These are phyloP conservation scores for Xanthorhoe designata DNA, from an alignment of 2,888 invertebrate genomes.

Conservation along the genomic window DNA sequence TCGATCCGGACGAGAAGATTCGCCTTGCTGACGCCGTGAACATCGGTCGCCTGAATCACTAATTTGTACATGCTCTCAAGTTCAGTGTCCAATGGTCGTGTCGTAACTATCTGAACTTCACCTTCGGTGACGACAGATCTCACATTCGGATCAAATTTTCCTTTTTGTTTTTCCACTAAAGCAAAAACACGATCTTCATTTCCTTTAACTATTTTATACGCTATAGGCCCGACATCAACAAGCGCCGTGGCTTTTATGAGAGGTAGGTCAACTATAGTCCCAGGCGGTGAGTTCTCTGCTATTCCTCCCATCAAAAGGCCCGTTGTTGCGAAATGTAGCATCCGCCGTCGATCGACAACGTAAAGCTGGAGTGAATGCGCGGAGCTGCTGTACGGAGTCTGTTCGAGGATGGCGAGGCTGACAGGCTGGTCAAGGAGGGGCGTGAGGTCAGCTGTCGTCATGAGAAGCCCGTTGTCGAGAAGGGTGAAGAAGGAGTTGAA, in stretches of 20 bases:
- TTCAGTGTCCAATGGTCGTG: constrained; percentile 92
- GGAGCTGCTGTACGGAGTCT: constrained; percentile 91
- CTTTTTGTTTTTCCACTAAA: constrained; percentile 86
- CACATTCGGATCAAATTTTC: constrained; percentile 73
- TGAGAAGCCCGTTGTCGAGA: constrained; percentile 94
- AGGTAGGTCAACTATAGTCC: constrained; percentile 90
- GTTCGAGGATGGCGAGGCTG: constrained; percentile 92
- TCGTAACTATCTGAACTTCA: constrained; percentile 91
- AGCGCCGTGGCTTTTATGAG: constrained; percentile 90
- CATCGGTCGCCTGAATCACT: constrained; percentile 92
- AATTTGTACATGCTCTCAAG: constrained; percentile 89
- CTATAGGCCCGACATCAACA: constrained; percentile 88
- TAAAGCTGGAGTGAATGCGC: constrained; percentile 93
- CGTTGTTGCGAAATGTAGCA: constrained; percentile 91
- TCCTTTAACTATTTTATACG: constrained; percentile 92
- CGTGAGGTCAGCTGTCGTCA: constrained; percentile 95
- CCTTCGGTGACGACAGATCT: constrained; percentile 85
- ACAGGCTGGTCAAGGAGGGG: constrained; percentile 93
- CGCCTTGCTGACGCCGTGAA: constrained; percentile 92
- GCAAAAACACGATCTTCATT: constrained; percentile 91
- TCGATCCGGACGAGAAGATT: constrained; percentile 91
- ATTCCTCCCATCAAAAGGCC: constrained; percentile 89
- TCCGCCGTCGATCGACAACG: constrained; percentile 92
- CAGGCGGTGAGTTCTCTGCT: constrained; percentile 90
- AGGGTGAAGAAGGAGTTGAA: constrained; percentile 95